Conservation (phyloP, 1,140 invertebrate genomes). For the Drosophila repletoides region DNA sequence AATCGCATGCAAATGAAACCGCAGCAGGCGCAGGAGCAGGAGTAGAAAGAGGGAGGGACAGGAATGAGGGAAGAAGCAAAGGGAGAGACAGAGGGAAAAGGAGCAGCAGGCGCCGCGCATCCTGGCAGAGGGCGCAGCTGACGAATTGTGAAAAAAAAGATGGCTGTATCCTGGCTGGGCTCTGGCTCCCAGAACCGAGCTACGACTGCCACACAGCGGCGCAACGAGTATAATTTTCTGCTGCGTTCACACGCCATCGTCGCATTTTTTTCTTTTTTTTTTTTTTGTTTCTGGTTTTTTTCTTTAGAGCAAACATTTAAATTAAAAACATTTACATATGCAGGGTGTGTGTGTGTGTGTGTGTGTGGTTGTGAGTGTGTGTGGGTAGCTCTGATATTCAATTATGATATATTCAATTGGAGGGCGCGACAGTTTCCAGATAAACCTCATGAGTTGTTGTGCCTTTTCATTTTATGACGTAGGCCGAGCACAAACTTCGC, state of each 20-base stretch:
- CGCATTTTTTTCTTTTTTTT: conserved; percentile 57
- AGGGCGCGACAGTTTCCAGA: conserved; percentile 62
- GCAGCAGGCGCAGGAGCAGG: conserved; percentile 28
- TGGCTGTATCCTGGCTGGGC: conserved; percentile 19
- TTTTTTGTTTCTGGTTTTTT: conserved; percentile 38
- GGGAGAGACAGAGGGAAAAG: background rate
- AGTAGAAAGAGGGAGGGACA: background rate
- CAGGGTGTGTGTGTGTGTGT: background rate
- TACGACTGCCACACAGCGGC: background rate
- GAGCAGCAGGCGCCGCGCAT: conserved; percentile 27
- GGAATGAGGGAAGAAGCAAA: background rate
- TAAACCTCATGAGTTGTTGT: conserved; percentile 46
- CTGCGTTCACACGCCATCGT: conserved; percentile 79
- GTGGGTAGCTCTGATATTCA: conserved; percentile 70
- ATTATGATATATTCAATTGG: conserved; percentile 72
- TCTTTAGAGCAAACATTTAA: conserved; percentile 76
- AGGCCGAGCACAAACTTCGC: conserved; percentile 7
- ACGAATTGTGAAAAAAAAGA: conserved; percentile 76
- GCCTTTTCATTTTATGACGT: conserved; percentile 7
- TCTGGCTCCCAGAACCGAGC: background rate
- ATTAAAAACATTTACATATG: conserved; percentile 79
- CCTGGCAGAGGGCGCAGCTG: conserved; percentile 66
- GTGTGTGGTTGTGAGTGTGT: conserved; percentile 30
- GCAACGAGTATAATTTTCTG: conserved; percentile 75
- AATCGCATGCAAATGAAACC: conserved; percentile 79